Conservation (phyloP, 1,140 invertebrate genomes). For the Drosophila micromelanica region DNA sequence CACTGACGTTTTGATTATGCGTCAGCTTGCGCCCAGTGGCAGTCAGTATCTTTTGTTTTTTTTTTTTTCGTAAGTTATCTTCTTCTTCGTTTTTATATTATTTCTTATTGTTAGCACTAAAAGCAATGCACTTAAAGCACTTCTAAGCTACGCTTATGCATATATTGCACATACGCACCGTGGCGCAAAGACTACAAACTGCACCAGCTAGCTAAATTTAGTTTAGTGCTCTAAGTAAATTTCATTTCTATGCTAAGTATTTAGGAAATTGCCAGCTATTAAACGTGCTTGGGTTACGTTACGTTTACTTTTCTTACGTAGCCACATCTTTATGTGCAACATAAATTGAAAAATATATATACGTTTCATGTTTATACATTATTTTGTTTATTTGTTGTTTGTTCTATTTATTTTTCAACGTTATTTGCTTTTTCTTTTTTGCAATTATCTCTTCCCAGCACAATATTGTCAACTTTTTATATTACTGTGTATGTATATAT, state of each 20-base stretch:
- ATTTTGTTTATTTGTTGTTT: conserved; percentile 31
- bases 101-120: conserved; percentile 59
- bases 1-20: conserved; percentile 81
- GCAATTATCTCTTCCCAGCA: conserved; percentile 81
- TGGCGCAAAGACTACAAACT: conserved; percentile 15
- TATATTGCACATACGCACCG: conserved; percentile 69
- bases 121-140: conserved; percentile 71
- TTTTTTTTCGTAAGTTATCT: conserved; percentile 20
- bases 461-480: conserved; percentile 62
- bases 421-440: conserved; percentile 34
- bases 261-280: conserved; percentile 67
- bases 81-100: conserved; percentile 25
- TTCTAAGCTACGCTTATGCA: conserved; percentile 10
- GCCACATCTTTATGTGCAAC: conserved; percentile 3
- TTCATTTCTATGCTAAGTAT: conserved; percentile 57
- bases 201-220: conserved; percentile 32
- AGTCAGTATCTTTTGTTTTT: conserved; percentile 33
- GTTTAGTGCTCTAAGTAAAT: conserved; percentile 56
- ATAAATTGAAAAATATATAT: conserved; percentile 25
- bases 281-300: conserved; percentile 51
- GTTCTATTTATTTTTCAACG: conserved; percentile 21
- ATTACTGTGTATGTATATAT: conserved; percentile 41
- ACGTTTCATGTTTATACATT: conserved; percentile 26
- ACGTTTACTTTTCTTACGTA: conserved; percentile 2
- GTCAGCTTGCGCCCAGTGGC: conserved; percentile 59